Evolutionary conservation across 2,888 invertebrate species (phyloP), one percentile per base, ranked within the genome.

Genomic region (Thumatha senex): DNA sequence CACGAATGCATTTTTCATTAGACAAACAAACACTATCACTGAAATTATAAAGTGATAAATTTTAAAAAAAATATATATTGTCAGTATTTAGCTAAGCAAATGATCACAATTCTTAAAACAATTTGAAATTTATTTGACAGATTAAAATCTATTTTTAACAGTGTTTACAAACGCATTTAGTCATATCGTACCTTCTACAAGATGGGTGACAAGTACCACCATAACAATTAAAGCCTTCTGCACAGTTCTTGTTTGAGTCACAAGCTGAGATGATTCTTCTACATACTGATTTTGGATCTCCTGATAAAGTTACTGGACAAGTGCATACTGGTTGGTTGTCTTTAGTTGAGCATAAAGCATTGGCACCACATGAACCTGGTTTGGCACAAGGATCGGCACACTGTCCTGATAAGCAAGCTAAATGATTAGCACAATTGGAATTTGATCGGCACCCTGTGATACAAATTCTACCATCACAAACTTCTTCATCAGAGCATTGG

Each of bases 401-500:
- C 76, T 96, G 95, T 61, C 96, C 96, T 64, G 95, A 93, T 54
- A 95, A 81, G 71, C 98, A 98, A n/a, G 95, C 92, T 58, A 94
- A 92, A 64, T 94, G 93, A 46, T 92, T 87, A 0, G 95, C 93
- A 75, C 98, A 98, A 43, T 96, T 95, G 2, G 93, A 92, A 78
- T 97, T 94, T 8, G 95, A 94, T 72, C 97, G 94, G 77, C 98
- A 98, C 40, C 98, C 98, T 36, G 93, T 92, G 9, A 93, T 86
- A 76, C 98, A 98, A 51, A 95, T 93, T 29, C 97, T 90, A 24
- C 96, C 95, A 74, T 96, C 95, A 72, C 98, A 98, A 46, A 98
- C 94, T 86, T 98, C 97, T 34, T 96, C 97, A 64, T 95, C 96
- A 45, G 96, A 94, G 69, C 98, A 98, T 74, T 98, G 97, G 61